These are phyloP conservation scores for Eulemur macaco DNA, from an alignment of 2,113 vertebrate genomes.

Conservation along the genomic window DNA sequence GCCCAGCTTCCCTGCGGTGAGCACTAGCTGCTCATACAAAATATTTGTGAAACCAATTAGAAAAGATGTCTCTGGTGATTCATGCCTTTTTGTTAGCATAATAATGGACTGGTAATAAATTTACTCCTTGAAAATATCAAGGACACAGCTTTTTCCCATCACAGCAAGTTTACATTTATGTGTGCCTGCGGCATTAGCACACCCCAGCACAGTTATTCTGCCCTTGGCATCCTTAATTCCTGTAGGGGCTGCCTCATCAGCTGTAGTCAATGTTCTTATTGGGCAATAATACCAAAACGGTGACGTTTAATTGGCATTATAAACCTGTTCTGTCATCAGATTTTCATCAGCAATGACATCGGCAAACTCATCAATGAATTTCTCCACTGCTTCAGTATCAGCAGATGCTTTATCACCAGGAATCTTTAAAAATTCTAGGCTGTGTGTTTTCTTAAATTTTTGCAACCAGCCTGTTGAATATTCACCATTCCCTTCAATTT, in stretches of 20 bases:
- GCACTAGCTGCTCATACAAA: neutral
- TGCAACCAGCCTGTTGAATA: neutral
- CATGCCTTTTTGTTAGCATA: neutral
- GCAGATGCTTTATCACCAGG: no score
- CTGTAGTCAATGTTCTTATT: neutral
- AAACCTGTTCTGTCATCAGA: neutral
- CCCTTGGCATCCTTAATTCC: neutral
- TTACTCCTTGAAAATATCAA: neutral
- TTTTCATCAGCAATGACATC: neutral
- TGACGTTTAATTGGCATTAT: neutral
- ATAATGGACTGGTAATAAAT: neutral
- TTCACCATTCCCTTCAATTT: neutral
- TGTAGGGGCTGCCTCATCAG: neutral
- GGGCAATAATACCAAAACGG: neutral
- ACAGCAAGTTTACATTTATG: neutral
- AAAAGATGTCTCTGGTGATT: neutral
- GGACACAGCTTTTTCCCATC: neutral
- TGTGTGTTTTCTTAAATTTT: neutral
- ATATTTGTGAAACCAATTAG: neutral
- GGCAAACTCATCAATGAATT: neutral
- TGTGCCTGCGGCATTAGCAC: neutral
- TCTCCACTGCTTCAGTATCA: neutral
- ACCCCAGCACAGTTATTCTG: neutral
- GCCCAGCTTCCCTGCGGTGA: neutral
- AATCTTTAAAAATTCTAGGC: neutral